A percentile compares a stretch with the other conserved stretches of the same genome.
Conservation (phyloP, 2,888 invertebrate species). For the Philereme vetulata region DNA sequence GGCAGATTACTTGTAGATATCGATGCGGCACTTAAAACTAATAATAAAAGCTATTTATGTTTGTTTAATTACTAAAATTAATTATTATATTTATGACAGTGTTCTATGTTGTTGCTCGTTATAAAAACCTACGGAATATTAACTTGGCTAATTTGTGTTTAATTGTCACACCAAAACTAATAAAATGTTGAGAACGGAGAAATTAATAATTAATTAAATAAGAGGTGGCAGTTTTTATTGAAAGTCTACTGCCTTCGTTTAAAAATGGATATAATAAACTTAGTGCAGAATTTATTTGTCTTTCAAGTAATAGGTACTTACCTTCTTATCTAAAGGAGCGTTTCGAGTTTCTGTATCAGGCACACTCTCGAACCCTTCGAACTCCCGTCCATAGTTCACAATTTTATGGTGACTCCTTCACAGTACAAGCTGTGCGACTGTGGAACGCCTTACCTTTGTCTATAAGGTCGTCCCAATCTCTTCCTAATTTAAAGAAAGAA, state of each 20-base stretch:
- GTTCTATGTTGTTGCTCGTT: conserved; percentile 14
- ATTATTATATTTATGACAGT: conserved; percentile 5
- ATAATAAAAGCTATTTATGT: conserved; percentile 17
- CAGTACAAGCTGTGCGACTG: too few species aligned
- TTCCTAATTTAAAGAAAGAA: too few species aligned
- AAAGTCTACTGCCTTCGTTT: background rate
- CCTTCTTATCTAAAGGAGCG: too few species aligned
- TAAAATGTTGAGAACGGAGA: conserved; percentile 5
- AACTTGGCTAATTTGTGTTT: conserved; percentile 9
- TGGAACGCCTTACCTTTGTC: too few species aligned
- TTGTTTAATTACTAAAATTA: conserved; percentile 11
- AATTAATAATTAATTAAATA: conserved; percentile 9
- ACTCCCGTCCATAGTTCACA: too few species aligned
- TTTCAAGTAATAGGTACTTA: too few species aligned
- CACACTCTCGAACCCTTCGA: too few species aligned
- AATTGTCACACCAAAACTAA: conserved; percentile 12
- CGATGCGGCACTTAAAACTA: conserved; percentile 2
- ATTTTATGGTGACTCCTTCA: too few species aligned
- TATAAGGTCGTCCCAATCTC: too few species aligned
- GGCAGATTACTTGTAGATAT: conserved; percentile 17
- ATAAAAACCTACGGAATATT: background rate
- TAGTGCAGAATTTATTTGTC: too few species aligned
- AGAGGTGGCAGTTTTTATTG: conserved; percentile 1
- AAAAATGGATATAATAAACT: too few species aligned
- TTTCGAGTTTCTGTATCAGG: too few species aligned